These are phyloP conservation scores for Chrysopilus asiliformis DNA, from an alignment of 2,888 invertebrate species.

Conservation along the genomic window DNA sequence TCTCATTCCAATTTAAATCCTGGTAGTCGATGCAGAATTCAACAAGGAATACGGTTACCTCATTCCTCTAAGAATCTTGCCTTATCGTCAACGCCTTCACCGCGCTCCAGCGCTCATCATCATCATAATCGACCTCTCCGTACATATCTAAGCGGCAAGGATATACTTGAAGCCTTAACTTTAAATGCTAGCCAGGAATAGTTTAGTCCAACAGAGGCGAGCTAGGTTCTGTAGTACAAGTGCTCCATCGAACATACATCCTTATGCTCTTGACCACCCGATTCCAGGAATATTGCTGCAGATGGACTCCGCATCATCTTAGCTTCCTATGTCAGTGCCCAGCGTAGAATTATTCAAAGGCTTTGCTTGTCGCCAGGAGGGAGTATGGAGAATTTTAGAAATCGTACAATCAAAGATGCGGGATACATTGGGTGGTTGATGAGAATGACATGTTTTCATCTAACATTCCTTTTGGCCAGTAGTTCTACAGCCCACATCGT, in stretches of 20 bases:
- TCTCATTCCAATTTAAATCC: too few species aligned
- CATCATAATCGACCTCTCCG: too few species aligned
- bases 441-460: conserved; percentile 9
- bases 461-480: conserved; percentile 5
- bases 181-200: too few species aligned
- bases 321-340: conserved; percentile 7
- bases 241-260: conserved; percentile 8
- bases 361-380: too few species aligned
- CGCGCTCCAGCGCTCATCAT: too few species aligned
- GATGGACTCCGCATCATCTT: conserved; percentile 4
- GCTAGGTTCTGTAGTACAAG: too few species aligned
- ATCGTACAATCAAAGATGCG: conserved; percentile 13
- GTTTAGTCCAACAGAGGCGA: too few species aligned
- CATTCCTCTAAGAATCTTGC: conserved; percentile 5
- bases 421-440: conserved; percentile 6
- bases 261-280: too few species aligned
- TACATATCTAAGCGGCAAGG: too few species aligned
- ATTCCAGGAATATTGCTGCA: conserved; percentile 4
- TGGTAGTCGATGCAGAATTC: too few species aligned
- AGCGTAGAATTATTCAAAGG: conserved; percentile 11
- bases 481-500: conserved; percentile 3
- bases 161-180: too few species aligned
- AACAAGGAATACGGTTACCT: conserved; percentile 15
- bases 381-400: conserved; percentile 12
- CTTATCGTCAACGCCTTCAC: not conserved